Conservation (phyloP, 2,113 vertebrate species). For the Sciurus niger region DNA sequence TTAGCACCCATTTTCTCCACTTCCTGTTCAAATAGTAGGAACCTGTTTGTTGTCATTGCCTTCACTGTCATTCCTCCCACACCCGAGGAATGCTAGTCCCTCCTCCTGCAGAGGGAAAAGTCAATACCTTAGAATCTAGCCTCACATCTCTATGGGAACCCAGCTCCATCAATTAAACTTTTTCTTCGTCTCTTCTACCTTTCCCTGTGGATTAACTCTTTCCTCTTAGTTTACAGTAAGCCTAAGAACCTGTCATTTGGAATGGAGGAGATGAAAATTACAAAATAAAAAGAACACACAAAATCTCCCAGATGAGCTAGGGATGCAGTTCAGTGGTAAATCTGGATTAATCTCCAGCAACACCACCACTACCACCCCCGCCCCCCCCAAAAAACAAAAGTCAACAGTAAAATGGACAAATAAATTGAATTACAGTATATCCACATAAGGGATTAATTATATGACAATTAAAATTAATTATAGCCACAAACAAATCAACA, state of each 20-base stretch:
- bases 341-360: no score
- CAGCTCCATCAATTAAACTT: background rate
- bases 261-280: background rate
- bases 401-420: background rate
- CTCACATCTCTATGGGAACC: background rate
- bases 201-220: conserved; percentile 16
- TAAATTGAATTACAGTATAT: background rate
- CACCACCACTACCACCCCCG: no score
- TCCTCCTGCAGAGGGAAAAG: background rate
- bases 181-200: background rate
- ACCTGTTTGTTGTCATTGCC: background rate
- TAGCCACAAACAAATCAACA: conserved; percentile 13
- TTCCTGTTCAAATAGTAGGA: background rate
- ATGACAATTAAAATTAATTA: background rate
- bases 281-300: background rate
- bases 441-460: background rate
- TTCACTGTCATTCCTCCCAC: background rate
- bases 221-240: background rate
- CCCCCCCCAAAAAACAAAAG: no score
- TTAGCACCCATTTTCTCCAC: background rate
- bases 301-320: background rate
- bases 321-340: background rate
- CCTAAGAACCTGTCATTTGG: background rate
- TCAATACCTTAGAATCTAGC: background rate
- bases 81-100: background rate